Conservation (phyloP, 2,888 invertebrate species). For the Aphidius colemani region DNA sequence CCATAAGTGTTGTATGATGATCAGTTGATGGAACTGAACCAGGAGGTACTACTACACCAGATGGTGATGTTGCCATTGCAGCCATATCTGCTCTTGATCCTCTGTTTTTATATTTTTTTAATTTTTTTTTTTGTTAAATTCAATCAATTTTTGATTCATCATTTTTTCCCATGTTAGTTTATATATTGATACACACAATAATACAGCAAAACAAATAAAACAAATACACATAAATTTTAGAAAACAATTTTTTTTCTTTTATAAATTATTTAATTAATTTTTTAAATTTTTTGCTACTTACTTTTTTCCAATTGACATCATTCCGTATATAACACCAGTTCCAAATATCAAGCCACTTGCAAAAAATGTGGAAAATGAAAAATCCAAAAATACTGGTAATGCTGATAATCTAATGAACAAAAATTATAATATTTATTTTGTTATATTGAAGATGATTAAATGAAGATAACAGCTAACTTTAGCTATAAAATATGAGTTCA, state of each 20-base stretch:
- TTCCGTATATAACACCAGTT: constrained; percentile 88
- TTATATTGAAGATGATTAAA: too few relatives aligned
- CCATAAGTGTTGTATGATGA: constrained; percentile 84
- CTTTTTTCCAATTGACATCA: constrained; percentile 96
- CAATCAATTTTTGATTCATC: constrained; percentile 25
- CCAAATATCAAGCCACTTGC: constrained; percentile 88
- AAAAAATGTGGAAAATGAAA: constrained; percentile 76
- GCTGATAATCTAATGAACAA: constrained; percentile 71
- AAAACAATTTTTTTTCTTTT: constrained; percentile 9
- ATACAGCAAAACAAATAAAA: constrained; percentile 19
- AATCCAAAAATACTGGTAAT: constrained; percentile 79
- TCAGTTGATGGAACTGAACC: constrained; percentile 67
- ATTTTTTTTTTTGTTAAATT: constrained; percentile 25
- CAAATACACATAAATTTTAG: constrained; percentile 6
- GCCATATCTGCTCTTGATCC: constrained; percentile 80
- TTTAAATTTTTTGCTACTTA: constrained; percentile 64
- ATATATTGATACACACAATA: constrained; percentile 16
- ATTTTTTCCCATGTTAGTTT: background rate
- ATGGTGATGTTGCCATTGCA: constrained; percentile 74
- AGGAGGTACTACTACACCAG: constrained; percentile 65
- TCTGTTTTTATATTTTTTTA: constrained; percentile 62
- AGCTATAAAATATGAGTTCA: too few relatives aligned
- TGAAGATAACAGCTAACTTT: too few relatives aligned
- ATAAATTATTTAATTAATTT: constrained; percentile 22
- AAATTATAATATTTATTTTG: constrained; percentile 1